Percentiles rank a stretch among this genome's conserved stretches.
phyloP scores from a whole-genome alignment of 2,797 vertebrate species.

The Ataeniobius toweri region DNA sequence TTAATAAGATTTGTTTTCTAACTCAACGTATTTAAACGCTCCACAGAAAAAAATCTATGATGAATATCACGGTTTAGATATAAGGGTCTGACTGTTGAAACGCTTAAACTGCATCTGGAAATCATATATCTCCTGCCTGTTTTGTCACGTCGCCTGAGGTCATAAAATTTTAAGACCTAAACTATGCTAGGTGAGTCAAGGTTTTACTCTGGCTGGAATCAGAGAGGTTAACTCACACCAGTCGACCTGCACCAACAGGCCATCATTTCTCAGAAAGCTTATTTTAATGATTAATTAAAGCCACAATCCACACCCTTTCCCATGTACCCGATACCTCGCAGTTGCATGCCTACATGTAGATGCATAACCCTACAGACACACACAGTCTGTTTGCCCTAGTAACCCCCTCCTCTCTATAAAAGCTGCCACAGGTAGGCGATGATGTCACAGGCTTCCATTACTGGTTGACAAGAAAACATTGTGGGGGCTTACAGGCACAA shows the following conservation, averaged over 20 bases:
- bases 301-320: conserved; percentile 36
- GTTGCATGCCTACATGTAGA: not conserved
- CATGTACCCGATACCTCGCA: conserved; percentile 15
- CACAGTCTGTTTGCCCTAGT: conserved; percentile 37
- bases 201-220: conserved; percentile 24
- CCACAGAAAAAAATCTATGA: not conserved
- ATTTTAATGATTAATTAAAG: conserved; percentile 58
- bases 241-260: conserved; percentile 55
- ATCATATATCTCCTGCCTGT: conserved; percentile 9
- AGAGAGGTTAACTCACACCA: conserved; percentile 20
- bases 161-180: conserved; percentile 27
- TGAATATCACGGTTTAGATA: conserved; percentile 4
- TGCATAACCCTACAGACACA: not conserved
- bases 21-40: not conserved
- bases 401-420: conserved; percentile 57
- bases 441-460: conserved; percentile 64
- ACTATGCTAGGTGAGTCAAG: conserved; percentile 9
- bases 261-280: conserved; percentile 7
- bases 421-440: conserved; percentile 64
- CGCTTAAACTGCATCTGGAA: conserved; percentile 28
- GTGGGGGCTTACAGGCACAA: conserved; percentile 54
- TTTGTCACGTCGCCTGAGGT: conserved; percentile 17
- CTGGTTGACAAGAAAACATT: conserved; percentile 58
- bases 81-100: conserved; percentile 18
- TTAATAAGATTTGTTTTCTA: not conserved